Evolutionary conservation across 2,888 invertebrate genomes (phyloP), one percentile per base, ranked within the genome.

Genomic region (Galeruca laticollis): DNA sequence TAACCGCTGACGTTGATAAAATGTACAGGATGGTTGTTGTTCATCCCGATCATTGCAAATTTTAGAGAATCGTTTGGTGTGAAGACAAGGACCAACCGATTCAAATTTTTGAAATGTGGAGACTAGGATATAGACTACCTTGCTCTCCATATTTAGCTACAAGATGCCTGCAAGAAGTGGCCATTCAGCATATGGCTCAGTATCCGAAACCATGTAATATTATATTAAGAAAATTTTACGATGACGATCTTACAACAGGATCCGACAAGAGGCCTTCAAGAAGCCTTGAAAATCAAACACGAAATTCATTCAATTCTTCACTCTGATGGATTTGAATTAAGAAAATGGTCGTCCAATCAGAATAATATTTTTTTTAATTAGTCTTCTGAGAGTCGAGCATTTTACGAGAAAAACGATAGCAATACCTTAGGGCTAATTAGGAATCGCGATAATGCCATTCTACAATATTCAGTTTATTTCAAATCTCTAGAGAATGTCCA

Each of bases 11-110:
- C 31, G 61, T 67, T 31, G n/a, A 47, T 13, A 61, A 68, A 20
- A 61, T 68, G 68, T 68, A 68, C 52, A 51, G 68, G 10, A 26
- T 49, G 51, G 40, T 68, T 5, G 5, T 49, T 3, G 18, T 68
- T 15, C 13, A 60, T 20, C 35, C 33, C 26, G 52, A 31, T 8
- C 60, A 61, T 13, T 13, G 49, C 2, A 3, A 21, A 9, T 37
- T 60, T 35, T 15, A 57, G 37, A 8, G 18, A 11, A 37, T 33
- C 2, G 26, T 56, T 5, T 33, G 33, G 56, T 31, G 56, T 10
- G 56, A 56, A 52, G 1, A 0, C 21, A 52, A 10, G 21, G 20
- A 52, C 6, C 1, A 20, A 5, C 54, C 54, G 2, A 54, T 54
- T 54, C 10, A 54, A 54, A 18, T 54, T n/a, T 54, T 54, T n/a